Percentiles rank a stretch among this genome's conserved stretches.
Conservation (phyloP, 2,113 vertebrate species). For the Lepisosteus oculatus region DNA sequence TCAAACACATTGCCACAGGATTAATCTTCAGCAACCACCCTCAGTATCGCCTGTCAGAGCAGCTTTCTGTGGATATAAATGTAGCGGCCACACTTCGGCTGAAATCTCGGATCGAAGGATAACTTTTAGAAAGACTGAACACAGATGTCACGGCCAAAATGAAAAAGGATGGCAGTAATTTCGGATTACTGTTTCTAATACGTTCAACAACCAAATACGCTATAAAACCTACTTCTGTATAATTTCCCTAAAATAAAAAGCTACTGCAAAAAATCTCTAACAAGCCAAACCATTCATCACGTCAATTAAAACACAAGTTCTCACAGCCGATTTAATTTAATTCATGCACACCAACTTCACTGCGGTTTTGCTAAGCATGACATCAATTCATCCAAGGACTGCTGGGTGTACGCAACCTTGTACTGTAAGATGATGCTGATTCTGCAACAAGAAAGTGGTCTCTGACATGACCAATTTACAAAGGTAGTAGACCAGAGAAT, state of each 20-base stretch:
- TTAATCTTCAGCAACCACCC: too few species aligned
- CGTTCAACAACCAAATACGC: slow-evolving; percentile 18
- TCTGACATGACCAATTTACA: slow-evolving; percentile 62
- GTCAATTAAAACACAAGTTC: neutral
- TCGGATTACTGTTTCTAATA: slow-evolving; percentile 17
- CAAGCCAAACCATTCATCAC: slow-evolving; percentile 17
- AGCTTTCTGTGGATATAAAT: neutral
- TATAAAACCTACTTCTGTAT: slow-evolving; percentile 10
- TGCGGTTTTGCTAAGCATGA: slow-evolving; percentile 16
- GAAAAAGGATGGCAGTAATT: slow-evolving; percentile 29
- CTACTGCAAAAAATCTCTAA: slow-evolving; percentile 5
- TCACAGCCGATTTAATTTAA: slow-evolving; percentile 15
- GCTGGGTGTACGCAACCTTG: slow-evolving; percentile 20
- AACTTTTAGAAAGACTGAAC: slow-evolving; percentile 10
- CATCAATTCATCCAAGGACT: slow-evolving; percentile 45
- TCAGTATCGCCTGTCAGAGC: neutral
- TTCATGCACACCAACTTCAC: slow-evolving; percentile 11
- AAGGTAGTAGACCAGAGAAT: slow-evolving; percentile 58
- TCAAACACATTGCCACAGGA: too few species aligned
- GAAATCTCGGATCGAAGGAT: neutral
- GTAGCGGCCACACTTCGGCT: neutral
- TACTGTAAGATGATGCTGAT: slow-evolving; percentile 39
- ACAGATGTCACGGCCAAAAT: slow-evolving; percentile 14
- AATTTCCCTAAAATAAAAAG: neutral
- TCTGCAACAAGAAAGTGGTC: slow-evolving; percentile 38